Base-by-base conservation (phyloP, 2,888 invertebrate species). In the Macrosiphum euphorbiae region DNA sequence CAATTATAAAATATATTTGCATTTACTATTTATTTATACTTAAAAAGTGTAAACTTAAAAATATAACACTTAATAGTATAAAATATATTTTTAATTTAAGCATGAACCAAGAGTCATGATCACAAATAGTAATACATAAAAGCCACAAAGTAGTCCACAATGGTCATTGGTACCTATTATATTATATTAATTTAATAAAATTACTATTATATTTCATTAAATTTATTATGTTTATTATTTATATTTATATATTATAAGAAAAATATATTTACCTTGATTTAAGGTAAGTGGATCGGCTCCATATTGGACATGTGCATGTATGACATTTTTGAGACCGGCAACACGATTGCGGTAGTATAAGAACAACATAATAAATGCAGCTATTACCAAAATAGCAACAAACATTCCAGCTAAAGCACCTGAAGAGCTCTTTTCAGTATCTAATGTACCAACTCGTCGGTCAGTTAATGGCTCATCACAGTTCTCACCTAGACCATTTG, bases 311-410 rank as follows among this genome's bases (percentile, higher is more conserved):
- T 98, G 98, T 5, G 98, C 98, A 93, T 78, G 78, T 78, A 98
- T 98, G 96, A 98, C 98, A 52, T 98, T 97, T 96, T 98, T 98
- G 47, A 98, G 96, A 96, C 97, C 97, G 50, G 97, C 97, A 44
- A 98, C 98, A 90, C 98, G 97, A 95, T 98, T 97, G 95, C 98
- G 97, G 96, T 98, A 98, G 96, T 98, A 98, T 95, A 98, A 96
- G 95, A 97, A 96, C 0, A 98, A 96, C 35, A 96, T 96, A 0
- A 97, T 96, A 16, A 97, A 96, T 35, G 97, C 97, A 28, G 97
- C 96, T 8, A 97, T 96, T 85, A 97, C 96, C 91, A 97, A 96
- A 90, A 97, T 95, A 13, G 98, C 96, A 91, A 98, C 96, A 95
- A 98, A 96, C 87, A 98, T 96, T 16, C 97, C 97, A 41, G 94